Evolutionary conservation across 2,888 invertebrate species (phyloP).

Genomic region (Boloria euphrosyne): DNA sequence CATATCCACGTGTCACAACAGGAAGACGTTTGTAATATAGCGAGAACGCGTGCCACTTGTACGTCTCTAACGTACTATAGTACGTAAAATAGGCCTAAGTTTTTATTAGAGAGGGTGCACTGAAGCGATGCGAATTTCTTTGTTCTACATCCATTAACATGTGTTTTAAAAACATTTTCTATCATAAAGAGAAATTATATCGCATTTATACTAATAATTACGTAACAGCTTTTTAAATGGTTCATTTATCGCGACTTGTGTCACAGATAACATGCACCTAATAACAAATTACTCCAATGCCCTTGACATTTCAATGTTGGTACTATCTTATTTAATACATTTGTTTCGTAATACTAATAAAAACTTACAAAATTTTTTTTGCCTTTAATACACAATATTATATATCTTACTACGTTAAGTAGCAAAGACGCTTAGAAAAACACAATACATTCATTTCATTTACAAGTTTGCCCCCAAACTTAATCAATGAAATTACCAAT

Average conservation of each 20-base stretch:
- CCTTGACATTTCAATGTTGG: constrained; percentile 22
- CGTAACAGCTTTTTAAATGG: not conserved
- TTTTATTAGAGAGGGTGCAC: constrained; percentile 46
- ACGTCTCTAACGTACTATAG: constrained; percentile 58
- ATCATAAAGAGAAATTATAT: not conserved
- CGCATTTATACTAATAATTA: not conserved
- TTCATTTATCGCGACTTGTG: not conserved
- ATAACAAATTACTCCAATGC: not conserved
- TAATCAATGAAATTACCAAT: too few relatives aligned
- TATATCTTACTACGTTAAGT: constrained; percentile 46
- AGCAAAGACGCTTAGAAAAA: too few relatives aligned
- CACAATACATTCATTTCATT: too few relatives aligned
- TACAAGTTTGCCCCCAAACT: too few relatives aligned
- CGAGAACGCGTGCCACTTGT: constrained; percentile 71
- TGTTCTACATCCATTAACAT: constrained; percentile 20
- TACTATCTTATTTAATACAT: constrained; percentile 4
- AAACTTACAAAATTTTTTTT: constrained; percentile 11
- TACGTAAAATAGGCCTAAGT: constrained; percentile 68
- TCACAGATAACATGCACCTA: constrained; percentile 10
- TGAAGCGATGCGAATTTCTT: constrained; percentile 29
- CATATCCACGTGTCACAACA: constrained; percentile 69
- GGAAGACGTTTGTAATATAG: constrained; percentile 62
- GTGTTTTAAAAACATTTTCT: not conserved
- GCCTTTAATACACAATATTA: constrained; percentile 8
- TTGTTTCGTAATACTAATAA: constrained; percentile 24